These are phyloP conservation scores for Leptopilina boulardi DNA, from an alignment of 1,140 invertebrate species.

Conservation along the genomic window DNA sequence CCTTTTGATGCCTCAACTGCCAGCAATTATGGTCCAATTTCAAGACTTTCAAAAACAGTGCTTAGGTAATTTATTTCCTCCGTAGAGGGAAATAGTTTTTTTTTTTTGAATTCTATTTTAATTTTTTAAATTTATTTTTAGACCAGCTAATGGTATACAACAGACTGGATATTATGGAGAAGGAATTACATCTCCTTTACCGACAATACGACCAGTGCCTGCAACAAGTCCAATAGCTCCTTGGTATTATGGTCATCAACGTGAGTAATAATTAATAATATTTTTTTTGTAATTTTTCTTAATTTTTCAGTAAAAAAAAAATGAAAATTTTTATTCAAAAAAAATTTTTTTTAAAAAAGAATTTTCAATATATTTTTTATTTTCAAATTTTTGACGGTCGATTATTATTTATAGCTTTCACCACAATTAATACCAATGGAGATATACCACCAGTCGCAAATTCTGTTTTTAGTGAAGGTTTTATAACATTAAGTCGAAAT, in stretches of 20 bases:
- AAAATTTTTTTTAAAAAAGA: too few species aligned
- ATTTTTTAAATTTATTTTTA: constrained; percentile 46
- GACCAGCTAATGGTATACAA: constrained; percentile 66
- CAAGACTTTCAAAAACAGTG: constrained; percentile 79
- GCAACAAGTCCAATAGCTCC: constrained; percentile 77
- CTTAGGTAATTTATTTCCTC: constrained; percentile 63
- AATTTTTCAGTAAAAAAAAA: too few species aligned
- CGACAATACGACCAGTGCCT: constrained; percentile 75
- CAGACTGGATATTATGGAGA: constrained; percentile 70
- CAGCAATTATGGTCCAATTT: constrained; percentile 89
- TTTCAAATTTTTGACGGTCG: constrained; percentile 5
- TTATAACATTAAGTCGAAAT: constrained; percentile 74
- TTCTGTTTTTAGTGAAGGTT: constrained; percentile 69
- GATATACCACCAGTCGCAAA: constrained; percentile 64
- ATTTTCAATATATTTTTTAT: constrained; percentile 27
- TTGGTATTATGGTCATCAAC: constrained; percentile 75
- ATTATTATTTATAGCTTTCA: constrained; percentile 63
- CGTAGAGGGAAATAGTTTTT: too few species aligned
- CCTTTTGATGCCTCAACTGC: constrained; percentile 85
- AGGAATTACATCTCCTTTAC: constrained; percentile 65
- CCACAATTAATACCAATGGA: constrained; percentile 64
- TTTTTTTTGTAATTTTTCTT: too few species aligned
- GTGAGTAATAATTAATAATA: constrained; percentile 60
- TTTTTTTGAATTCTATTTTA: constrained; percentile 17
- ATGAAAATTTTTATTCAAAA: too few species aligned